A percentile compares a stretch with the other conserved stretches of the same genome.
phyloP scores from a whole-genome alignment of 2,113 vertebrate genomes.

The Rhea americana region DNA sequence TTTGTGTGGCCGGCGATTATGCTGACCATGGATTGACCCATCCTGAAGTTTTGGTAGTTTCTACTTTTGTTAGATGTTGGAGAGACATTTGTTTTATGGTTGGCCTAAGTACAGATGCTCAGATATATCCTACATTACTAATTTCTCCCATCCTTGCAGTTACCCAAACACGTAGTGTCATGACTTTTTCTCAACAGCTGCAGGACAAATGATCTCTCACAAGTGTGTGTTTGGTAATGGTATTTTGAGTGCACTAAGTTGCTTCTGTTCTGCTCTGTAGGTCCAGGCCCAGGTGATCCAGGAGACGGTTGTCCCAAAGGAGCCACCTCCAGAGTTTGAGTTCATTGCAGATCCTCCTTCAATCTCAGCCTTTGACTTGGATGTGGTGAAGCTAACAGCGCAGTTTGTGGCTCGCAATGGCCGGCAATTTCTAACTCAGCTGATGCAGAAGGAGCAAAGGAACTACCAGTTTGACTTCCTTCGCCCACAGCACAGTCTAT shows the following conservation, averaged over 20 bases:
- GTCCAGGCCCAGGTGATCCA: conserved; percentile 97
- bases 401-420: conserved; percentile 98
- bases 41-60: background rate
- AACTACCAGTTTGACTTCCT: conserved; percentile 99
- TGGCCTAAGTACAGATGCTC: background rate
- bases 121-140: fast-evolving
- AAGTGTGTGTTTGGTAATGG: fast-evolving
- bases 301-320: conserved; percentile 92
- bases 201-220: background rate
- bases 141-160: background rate
- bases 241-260: background rate
- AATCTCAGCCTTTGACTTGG: conserved; percentile 96
- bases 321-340: conserved; percentile 95
- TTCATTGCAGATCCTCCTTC: conserved; percentile 98
- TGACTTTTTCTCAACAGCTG: fast-evolving
- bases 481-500: conserved; percentile 96
- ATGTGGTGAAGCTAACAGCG: conserved; percentile 96
- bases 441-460: conserved; percentile 99
- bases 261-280: conserved; percentile 32
- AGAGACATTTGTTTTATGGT: fast-evolving
- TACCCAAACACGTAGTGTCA: background rate
- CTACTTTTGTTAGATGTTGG: background rate
- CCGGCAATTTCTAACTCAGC: conserved; percentile 95
- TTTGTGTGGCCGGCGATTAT: fast-evolving
- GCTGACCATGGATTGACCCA: background rate